These are phyloP conservation scores for Chorisops tibialis DNA, from an alignment of 2,888 invertebrate genomes.

Conservation along the genomic window DNA sequence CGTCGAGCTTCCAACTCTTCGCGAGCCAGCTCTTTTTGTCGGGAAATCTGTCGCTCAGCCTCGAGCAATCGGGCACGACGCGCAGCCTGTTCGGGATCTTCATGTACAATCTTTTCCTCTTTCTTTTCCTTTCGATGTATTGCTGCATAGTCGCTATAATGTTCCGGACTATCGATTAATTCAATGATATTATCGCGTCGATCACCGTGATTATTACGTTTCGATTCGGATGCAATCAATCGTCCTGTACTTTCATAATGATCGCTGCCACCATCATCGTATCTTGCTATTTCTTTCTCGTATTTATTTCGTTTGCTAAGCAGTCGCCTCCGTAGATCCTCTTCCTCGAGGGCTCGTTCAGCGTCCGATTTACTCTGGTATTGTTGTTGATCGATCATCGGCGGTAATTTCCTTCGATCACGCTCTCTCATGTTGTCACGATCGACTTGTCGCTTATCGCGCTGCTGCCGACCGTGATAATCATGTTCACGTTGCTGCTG, in stretches of 20 bases:
- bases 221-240: neutral
- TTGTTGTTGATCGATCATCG: conserved; percentile 44
- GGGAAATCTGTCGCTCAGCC: conserved; percentile 73
- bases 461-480: conserved; percentile 37
- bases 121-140: conserved; percentile 30
- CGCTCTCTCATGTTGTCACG: neutral
- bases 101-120: conserved; percentile 36
- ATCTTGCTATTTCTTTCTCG: conserved; percentile 55
- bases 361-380: conserved; percentile 51
- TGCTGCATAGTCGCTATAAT: conserved; percentile 46
- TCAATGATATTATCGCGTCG: conserved; percentile 47
- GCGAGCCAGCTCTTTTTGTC: conserved; percentile 71
- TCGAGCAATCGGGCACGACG: conserved; percentile 67
- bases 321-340: conserved; percentile 72
- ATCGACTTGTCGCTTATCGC: conserved; percentile 45
- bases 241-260: conserved; percentile 21
- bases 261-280: conserved; percentile 39
- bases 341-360: conserved; percentile 70
- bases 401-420: conserved; percentile 42
- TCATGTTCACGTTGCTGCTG: conserved; percentile 36
- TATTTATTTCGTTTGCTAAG: conserved; percentile 68
- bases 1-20: conserved; percentile 72
- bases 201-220: conserved; percentile 3
- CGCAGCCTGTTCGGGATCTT: conserved; percentile 56
- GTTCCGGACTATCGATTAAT: conserved; percentile 53